phyloP scores from a whole-genome alignment of 2,797 vertebrate genomes.

The Ctenochaetus hawaiiensis region DNA sequence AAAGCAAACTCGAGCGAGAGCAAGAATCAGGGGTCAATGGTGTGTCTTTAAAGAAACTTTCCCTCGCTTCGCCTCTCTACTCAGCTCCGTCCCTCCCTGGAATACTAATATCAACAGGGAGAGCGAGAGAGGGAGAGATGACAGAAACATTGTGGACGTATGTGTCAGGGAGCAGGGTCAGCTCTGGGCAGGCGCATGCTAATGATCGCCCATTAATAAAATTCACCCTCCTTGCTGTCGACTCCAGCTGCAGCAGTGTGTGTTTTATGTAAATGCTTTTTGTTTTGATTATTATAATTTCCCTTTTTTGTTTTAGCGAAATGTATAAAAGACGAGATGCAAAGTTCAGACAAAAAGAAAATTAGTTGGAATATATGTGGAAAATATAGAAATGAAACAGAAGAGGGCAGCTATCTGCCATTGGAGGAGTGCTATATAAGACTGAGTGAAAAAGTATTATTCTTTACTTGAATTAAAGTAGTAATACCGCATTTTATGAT shows the following conservation, averaged over 20 bases:
- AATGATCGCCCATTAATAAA: constrained; percentile 95
- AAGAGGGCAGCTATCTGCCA: not conserved
- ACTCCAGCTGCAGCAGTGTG: constrained; percentile 76
- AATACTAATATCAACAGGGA: constrained; percentile 89
- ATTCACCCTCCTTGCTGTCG: constrained; percentile 90
- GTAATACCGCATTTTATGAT: not conserved
- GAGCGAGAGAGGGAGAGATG: constrained; percentile 82
- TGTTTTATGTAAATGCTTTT: constrained; percentile 26
- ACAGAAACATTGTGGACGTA: constrained; percentile 91
- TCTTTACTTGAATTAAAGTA: not conserved
- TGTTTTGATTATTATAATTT: not conserved
- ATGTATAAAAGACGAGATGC: not conserved
- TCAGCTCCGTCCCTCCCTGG: constrained; percentile 86
- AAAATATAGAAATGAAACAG: not conserved
- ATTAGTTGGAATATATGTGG: not conserved
- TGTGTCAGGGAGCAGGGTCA: constrained; percentile 94
- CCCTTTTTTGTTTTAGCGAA: constrained; percentile 14
- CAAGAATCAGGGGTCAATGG: constrained; percentile 92
- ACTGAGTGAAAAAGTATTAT: not conserved
- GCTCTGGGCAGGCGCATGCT: constrained; percentile 91
- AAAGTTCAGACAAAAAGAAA: not conserved
- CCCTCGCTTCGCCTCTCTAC: constrained; percentile 79
- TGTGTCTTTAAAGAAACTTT: constrained; percentile 95
- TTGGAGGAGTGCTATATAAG: not conserved
- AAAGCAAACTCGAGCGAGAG: constrained; percentile 93